Conservation (phyloP, 2,888 invertebrate species). For the Melolontha melolontha region DNA sequence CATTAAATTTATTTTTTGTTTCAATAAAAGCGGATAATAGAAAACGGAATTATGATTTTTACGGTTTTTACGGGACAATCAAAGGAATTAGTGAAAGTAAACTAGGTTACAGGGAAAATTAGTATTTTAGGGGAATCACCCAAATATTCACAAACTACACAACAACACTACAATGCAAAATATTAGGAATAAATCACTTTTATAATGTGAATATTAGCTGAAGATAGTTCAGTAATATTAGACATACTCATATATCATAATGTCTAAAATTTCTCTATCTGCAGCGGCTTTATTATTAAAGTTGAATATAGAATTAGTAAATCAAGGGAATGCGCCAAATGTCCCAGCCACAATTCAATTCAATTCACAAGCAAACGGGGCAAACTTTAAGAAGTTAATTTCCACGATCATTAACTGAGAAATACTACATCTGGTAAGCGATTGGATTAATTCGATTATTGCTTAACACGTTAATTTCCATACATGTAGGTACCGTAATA, state of each 20-base stretch:
- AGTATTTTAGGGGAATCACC: too few species aligned
- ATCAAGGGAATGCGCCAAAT: conserved; percentile 25
- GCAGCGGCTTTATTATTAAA: conserved; percentile 7
- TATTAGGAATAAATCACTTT: too few species aligned
- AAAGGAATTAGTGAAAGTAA: too few species aligned
- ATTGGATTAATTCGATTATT: conserved; percentile 23
- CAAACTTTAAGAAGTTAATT: conserved; percentile 22
- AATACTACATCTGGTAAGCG: conserved; percentile 7
- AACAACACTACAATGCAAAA: too few species aligned
- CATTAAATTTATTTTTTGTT: too few species aligned
- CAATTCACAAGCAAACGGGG: conserved; percentile 9
- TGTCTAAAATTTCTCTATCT: conserved; percentile 7
- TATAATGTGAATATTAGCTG: too few species aligned
- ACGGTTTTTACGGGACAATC: too few species aligned
- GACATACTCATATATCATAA: conserved; percentile 1
- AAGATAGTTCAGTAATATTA: too few species aligned
- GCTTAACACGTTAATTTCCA: neutral
- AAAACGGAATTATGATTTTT: too few species aligned
- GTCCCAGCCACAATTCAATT: conserved; percentile 7
- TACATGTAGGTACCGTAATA: conserved; percentile 1
- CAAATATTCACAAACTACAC: too few species aligned
- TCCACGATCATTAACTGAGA: conserved; percentile 4
- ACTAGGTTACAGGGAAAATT: too few species aligned
- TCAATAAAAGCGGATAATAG: too few species aligned
- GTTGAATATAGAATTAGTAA: conserved; percentile 21